Percentiles rank a stretch among this genome's conserved stretches.
phyloP scores from a whole-genome alignment of 1,140 invertebrate species.

The Harpegnathos saltator region DNA sequence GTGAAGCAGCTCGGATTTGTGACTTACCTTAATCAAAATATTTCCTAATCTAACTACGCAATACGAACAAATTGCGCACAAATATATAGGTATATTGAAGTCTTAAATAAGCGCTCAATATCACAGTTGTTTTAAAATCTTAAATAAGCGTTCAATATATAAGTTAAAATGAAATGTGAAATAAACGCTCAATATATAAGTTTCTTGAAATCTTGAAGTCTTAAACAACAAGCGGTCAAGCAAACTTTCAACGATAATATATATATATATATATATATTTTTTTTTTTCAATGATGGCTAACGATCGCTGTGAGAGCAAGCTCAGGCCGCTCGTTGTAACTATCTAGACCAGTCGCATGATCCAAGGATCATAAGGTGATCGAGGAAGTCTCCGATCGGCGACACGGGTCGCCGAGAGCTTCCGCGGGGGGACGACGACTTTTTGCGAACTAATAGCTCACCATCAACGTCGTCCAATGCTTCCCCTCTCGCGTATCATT shows the following conservation, averaged over 20 bases:
- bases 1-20: background rate
- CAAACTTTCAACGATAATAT: too few relatives aligned
- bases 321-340: constrained; percentile 16
- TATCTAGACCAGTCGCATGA: constrained; percentile 7
- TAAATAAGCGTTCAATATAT: too few relatives aligned
- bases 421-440: background rate
- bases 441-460: constrained; percentile 4
- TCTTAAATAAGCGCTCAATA: too few relatives aligned
- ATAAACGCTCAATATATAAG: too few relatives aligned
- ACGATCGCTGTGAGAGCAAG: background rate
- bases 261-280: too few relatives aligned
- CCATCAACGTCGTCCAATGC: background rate
- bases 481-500: too few relatives aligned
- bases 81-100: background rate
- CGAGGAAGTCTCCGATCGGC: constrained; percentile 57
- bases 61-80: too few relatives aligned
- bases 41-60: background rate
- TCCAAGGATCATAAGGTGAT: constrained; percentile 58
- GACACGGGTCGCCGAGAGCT: constrained; percentile 17
- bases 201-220: background rate
- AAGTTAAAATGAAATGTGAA: too few relatives aligned
- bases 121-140: too few relatives aligned
- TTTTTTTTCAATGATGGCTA: background rate
- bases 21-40: constrained; percentile 11
- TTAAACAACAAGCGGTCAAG: too few relatives aligned